Evolutionary conservation across 2,797 vertebrate genomes (phyloP).

Genomic region (Naso thynnoides): DNA sequence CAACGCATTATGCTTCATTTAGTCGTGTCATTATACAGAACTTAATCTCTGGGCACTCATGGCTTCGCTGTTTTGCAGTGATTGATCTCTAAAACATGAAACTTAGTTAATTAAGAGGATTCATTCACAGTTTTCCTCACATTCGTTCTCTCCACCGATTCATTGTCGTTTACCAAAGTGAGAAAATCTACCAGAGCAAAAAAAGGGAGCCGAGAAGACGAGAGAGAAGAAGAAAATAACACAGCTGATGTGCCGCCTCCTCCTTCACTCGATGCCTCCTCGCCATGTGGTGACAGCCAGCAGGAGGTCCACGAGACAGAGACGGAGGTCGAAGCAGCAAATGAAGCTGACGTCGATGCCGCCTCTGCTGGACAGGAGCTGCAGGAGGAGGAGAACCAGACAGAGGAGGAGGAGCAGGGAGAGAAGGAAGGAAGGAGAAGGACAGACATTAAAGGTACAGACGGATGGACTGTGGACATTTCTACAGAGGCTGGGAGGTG

Average conservation of each 20-base stretch:
- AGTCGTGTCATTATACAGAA: background rate
- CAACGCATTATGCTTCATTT: background rate
- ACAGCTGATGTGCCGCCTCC: background rate
- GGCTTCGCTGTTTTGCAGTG: background rate
- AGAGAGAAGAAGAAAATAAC: slow-evolving; percentile 18
- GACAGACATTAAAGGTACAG: slow-evolving; percentile 30
- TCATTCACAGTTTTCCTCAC: background rate
- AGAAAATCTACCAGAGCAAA: slow-evolving; percentile 62
- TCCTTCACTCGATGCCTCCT: background rate
- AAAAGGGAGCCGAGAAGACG: background rate
- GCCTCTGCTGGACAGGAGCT: slow-evolving; percentile 8
- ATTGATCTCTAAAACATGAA: background rate
- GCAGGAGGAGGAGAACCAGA: background rate
- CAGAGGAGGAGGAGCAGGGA: background rate
- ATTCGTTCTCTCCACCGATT: background rate
- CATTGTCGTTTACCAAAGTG: slow-evolving; percentile 37
- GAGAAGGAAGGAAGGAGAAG: slow-evolving; percentile 3
- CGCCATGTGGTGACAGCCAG: background rate
- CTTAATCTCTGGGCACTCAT: background rate
- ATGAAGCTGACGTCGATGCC: background rate
- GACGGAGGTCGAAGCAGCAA: slow-evolving; percentile 8
- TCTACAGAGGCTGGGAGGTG: no score
- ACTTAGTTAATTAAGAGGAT: no score
- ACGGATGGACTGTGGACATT: no score
- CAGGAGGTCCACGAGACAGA: slow-evolving; percentile 12